Conservation (phyloP, 2,797 vertebrate species). For the Muraenolepis orangiensis region DNA sequence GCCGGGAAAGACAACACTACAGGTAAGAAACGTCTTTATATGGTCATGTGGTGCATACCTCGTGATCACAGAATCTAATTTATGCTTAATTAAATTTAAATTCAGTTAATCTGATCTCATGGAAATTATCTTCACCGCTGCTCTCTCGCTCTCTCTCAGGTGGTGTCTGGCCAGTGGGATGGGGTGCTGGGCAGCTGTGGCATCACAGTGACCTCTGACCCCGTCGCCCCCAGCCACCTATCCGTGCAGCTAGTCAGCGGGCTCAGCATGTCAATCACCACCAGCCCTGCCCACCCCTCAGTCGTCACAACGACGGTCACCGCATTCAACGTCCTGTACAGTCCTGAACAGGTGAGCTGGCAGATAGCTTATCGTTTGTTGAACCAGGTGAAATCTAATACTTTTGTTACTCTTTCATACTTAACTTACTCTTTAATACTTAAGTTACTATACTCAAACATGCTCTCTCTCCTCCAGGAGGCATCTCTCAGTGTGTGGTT, state of each 20-base stretch:
- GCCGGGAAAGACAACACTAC: conserved; percentile 70
- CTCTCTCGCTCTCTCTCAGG: conserved; percentile 39
- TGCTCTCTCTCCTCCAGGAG: conserved; percentile 57
- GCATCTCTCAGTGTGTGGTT: conserved; percentile 71
- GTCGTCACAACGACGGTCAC: conserved; percentile 68
- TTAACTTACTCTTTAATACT: background rate
- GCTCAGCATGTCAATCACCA: conserved; percentile 62
- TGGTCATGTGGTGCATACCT: background rate
- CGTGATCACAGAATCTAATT: background rate
- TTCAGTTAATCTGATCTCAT: background rate
- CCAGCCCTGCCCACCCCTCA: conserved; percentile 55
- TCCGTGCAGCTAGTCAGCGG: conserved; percentile 72
- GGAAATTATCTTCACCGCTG: too few relatives aligned
- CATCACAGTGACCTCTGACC: conserved; percentile 65
- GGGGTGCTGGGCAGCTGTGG: conserved; percentile 69
- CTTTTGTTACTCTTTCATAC: too few relatives aligned
- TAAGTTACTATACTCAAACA: background rate
- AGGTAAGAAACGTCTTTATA: conserved; percentile 42
- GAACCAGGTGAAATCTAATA: too few relatives aligned
- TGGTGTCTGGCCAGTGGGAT: conserved; percentile 74
- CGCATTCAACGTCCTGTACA: conserved; percentile 66
- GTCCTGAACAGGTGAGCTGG: conserved; percentile 63
- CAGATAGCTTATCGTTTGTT: background rate
- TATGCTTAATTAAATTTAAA: background rate
- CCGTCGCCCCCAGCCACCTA: conserved; percentile 63